These are phyloP conservation scores for Conopomorpha cramerella DNA, from an alignment of 1,140 invertebrate genomes.

Conservation along the genomic window DNA sequence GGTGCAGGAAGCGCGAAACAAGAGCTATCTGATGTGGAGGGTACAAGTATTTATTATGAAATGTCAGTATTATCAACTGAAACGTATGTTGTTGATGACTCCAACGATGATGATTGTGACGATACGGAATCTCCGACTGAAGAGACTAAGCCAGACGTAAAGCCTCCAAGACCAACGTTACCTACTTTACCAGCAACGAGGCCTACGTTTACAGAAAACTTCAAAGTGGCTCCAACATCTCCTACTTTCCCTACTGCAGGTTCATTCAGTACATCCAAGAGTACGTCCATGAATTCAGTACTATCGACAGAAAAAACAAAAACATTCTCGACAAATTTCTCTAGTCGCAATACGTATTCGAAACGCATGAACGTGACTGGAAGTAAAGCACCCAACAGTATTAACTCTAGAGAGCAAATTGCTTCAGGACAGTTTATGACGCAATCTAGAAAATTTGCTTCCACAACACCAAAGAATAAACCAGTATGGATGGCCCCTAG, in stretches of 20 bases:
- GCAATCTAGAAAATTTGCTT: conserved; percentile 22
- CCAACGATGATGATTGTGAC: conserved; percentile 41
- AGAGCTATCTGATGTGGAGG: conserved; percentile 44
- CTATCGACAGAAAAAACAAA: conserved; percentile 17
- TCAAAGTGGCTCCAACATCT: no score
- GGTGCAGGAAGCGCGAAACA: conserved; percentile 29
- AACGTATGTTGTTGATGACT: conserved; percentile 41
- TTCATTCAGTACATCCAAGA: conserved; percentile 17
- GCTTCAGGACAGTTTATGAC: conserved; percentile 16
- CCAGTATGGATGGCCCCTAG: conserved; percentile 43
- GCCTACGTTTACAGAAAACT: no score
- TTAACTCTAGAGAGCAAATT: conserved; percentile 21
- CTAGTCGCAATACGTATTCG: conserved; percentile 26
- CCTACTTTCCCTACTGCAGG: conserved; percentile 7
- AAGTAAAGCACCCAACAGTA: conserved; percentile 35
- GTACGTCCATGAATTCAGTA: conserved; percentile 26
- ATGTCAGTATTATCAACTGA: conserved; percentile 52
- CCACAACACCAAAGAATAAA: conserved; percentile 36
- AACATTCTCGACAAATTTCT: conserved; percentile 18
- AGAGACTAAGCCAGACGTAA: no score
- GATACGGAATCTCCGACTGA: no score
- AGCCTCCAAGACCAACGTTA: no score
- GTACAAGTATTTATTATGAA: conserved; percentile 54
- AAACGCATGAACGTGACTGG: conserved; percentile 36
- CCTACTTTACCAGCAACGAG: no score